Base-by-base conservation (phyloP, 2,888 invertebrate genomes). In the Pocota personata region DNA sequence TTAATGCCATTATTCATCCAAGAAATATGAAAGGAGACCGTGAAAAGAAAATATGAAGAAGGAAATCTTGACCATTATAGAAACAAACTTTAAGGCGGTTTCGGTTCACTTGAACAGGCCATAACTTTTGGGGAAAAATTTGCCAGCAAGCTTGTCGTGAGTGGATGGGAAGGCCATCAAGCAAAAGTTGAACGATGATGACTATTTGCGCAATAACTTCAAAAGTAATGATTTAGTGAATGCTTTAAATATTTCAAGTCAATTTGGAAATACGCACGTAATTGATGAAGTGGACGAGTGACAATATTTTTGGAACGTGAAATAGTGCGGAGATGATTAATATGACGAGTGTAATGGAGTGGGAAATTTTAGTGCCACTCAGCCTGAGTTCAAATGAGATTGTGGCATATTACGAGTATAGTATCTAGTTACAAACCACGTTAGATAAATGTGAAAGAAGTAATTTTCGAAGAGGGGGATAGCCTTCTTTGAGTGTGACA, bases 41-140 rank as follows among this genome's bases (percentile, higher is more conserved):
- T 21, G 52, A 30, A 19, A 57, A 40, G 37, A 24, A 24, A 52
- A 43, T 46, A 64, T 48, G 19, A 21, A 48, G 8, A 55, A 35
- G 12, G 35, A 75, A 30, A 75, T 75, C 50, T 60, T 80, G 67
- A 75, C 75, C 75, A 75, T 75, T 37, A 19, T 52, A 14, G 58
- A 40, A 67, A 12, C 37, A 58, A 77, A 76, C 35, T 76, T 76
- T 55, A 35, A 57, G 75, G 64, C 40, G 19, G 24, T 55, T 40
- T 40, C 14, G 19, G 32, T 66, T 64, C 35, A 4, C 27, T 57
- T 46, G 19, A 58, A 37, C 37, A n/a, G 48, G 32, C 57, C 14
- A 60, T 77, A 40, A 77, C 21, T 50, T 32, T 37, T n/a, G 37
- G 14, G n/a, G 30, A 35, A 10, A 58, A 55, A 10, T 35, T 8